These are phyloP conservation scores for Ciona savignyi DNA, from an alignment of 23 tunicate genomes.

Conservation along the genomic window DNA sequence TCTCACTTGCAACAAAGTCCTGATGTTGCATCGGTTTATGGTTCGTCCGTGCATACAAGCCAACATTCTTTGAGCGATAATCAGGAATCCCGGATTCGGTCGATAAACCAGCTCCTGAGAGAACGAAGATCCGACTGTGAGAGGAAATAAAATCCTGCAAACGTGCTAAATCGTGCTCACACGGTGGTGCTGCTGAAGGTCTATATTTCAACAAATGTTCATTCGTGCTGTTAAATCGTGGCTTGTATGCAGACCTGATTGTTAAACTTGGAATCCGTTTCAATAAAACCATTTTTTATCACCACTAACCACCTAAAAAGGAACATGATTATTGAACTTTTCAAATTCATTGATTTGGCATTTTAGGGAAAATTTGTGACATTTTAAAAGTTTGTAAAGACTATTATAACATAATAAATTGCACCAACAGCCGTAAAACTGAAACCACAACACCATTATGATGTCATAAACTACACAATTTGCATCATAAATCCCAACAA, in stretches of 20 bases:
- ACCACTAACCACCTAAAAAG: too few species aligned
- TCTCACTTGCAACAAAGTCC: slow-evolving; percentile 47
- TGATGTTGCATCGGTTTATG: slow-evolving; percentile 94
- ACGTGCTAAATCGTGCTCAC: slow-evolving; percentile 10
- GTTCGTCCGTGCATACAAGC: slow-evolving; percentile 78
- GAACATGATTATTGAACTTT: too few species aligned
- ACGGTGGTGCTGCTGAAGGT: slow-evolving; percentile 21
- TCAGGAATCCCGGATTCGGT: slow-evolving; percentile 99
- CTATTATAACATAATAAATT: too few species aligned
- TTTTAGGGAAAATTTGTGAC: too few species aligned
- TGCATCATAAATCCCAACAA: too few species aligned
- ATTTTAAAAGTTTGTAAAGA: too few species aligned
- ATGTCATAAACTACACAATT: not conserved
- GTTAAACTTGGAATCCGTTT: too few species aligned
- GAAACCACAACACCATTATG: not conserved
- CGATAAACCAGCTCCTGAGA: slow-evolving; percentile 95
- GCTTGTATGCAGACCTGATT: too few species aligned
- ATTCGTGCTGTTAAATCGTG: not conserved
- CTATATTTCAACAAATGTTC: slow-evolving; percentile 1
- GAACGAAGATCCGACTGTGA: slow-evolving; percentile 31
- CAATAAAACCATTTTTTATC: too few species aligned
- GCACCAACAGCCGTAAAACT: too few species aligned
- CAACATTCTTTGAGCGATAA: slow-evolving; percentile 94
- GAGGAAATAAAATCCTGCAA: slow-evolving; percentile 37
- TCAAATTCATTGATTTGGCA: too few species aligned